phyloP scores from a whole-genome alignment of 1,140 invertebrate species.

The Sycophaga agraensis region DNA sequence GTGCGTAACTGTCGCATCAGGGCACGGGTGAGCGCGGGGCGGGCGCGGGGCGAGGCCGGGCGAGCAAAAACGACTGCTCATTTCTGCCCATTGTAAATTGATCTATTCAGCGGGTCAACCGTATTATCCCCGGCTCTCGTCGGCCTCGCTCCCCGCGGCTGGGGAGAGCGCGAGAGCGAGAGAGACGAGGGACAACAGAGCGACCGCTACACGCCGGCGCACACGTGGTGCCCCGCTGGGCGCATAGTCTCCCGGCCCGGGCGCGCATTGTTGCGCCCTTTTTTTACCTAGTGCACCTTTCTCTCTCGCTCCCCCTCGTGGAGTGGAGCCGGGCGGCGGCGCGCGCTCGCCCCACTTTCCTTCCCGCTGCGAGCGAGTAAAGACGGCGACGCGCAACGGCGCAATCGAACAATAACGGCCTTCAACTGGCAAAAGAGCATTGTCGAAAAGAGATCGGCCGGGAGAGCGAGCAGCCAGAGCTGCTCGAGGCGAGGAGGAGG shows the following conservation, averaged over 20 bases:
- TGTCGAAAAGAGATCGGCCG: not conserved
- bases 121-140: constrained; percentile 39
- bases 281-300: not conserved
- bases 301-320: not conserved
- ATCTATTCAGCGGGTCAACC: constrained; percentile 53
- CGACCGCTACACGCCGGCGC: constrained; percentile 12
- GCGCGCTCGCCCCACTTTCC: constrained; percentile 12
- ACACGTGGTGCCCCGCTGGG: constrained; percentile 29
- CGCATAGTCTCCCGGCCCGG: constrained; percentile 5
- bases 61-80: constrained; percentile 43
- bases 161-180: constrained; percentile 2
- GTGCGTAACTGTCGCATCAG: no score
- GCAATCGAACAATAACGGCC: constrained; percentile 29
- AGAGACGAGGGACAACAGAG: not conserved
- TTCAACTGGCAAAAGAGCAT: constrained; percentile 32
- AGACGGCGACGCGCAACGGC: constrained; percentile 20
- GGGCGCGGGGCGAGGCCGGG: no score
- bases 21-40: no score
- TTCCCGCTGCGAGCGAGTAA: constrained; percentile 18
- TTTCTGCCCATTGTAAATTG: constrained; percentile 56
- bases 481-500: no score
- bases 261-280: constrained; percentile 31
- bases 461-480: no score
- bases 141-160: constrained; percentile 15
- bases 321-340: not conserved